A percentile compares a stretch with the other conserved stretches of the same genome.
phyloP scores from a whole-genome alignment of 2,797 vertebrate species.

The Cirrhinus molitorella region DNA sequence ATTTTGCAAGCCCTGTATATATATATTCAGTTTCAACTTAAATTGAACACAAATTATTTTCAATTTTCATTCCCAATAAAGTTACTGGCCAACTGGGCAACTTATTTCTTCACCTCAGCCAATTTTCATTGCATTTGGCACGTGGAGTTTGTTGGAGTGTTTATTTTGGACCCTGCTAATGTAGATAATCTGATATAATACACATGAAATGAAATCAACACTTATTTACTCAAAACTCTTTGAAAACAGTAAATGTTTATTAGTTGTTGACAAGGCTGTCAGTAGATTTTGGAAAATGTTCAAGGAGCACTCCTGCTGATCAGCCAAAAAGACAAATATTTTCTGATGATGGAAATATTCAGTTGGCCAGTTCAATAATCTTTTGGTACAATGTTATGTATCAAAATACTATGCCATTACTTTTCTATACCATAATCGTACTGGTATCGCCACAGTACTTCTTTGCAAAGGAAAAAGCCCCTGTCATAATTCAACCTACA shows the following conservation, averaged over 20 bases:
- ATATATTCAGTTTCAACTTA: background rate
- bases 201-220: background rate
- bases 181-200: background rate
- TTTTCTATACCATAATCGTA: background rate
- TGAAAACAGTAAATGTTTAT: background rate
- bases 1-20: no score
- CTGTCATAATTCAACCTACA: slow-evolving; percentile 19
- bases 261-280: background rate
- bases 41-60: background rate
- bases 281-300: background rate
- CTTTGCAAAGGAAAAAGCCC: background rate
- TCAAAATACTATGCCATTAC: background rate
- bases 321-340: background rate
- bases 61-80: background rate
- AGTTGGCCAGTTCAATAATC: background rate
- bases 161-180: background rate
- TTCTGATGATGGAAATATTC: background rate
- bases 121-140: slow-evolving; percentile 12
- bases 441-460: background rate
- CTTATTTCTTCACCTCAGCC: slow-evolving; percentile 6
- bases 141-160: background rate
- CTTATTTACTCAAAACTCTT: background rate
- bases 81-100: background rate
- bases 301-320: slow-evolving; percentile 1
- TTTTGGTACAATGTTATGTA: background rate